Evolutionary conservation across 2,888 invertebrate species (phyloP).

Genomic region (Agrochola circellaris): DNA sequence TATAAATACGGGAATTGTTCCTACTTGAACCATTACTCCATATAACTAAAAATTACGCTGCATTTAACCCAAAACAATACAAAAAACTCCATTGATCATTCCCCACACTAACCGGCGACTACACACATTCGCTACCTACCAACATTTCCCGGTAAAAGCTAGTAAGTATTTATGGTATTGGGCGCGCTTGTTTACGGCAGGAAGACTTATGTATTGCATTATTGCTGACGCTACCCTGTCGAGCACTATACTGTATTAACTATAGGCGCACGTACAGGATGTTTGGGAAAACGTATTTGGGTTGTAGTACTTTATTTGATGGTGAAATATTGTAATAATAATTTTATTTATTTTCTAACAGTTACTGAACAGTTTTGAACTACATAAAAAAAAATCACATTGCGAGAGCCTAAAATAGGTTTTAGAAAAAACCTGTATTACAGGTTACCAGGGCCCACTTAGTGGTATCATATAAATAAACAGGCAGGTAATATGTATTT

Average conservation of each 20-base stretch:
- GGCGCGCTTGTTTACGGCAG: constrained; percentile 56
- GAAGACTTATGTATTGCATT: constrained; percentile 67
- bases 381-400: no score
- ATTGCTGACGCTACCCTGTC: constrained; percentile 62
- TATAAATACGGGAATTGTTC: no score
- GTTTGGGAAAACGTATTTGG: constrained; percentile 20
- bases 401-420: no score
- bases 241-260: constrained; percentile 60
- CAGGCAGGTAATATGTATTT: no score
- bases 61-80: background rate
- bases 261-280: constrained; percentile 50
- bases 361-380: no score
- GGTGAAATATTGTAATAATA: no score
- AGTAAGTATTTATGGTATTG: constrained; percentile 58
- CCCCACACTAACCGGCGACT: constrained; percentile 1
- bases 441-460: no score
- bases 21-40: no score
- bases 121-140: constrained; percentile 16
- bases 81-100: background rate
- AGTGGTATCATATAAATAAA: no score
- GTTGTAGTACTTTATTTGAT: no score
- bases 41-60: background rate
- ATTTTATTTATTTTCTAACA: no score
- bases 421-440: no score
- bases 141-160: constrained; percentile 20